These are phyloP conservation scores for Argyresthia albistria DNA, from an alignment of 2,888 invertebrate genomes.

Conservation along the genomic window DNA sequence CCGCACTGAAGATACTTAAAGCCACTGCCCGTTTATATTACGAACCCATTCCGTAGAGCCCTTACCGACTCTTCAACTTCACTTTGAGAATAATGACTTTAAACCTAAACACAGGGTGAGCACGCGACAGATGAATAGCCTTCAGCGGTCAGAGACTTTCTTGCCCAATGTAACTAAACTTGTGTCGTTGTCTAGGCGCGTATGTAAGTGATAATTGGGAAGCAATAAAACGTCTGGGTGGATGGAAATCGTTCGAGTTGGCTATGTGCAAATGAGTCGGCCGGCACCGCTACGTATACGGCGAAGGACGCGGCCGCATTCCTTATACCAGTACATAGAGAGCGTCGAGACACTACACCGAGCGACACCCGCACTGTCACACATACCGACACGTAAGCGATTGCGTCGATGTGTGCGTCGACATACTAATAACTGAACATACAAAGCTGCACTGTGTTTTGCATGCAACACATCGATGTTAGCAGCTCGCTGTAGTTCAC, in stretches of 20 bases:
- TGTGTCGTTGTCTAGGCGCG: conserved; percentile 14
- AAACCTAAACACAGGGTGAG: not conserved
- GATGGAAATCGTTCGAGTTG: conserved; percentile 34
- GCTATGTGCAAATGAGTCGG: conserved; percentile 64
- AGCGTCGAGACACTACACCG: conserved; percentile 27
- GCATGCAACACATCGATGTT: conserved; percentile 22
- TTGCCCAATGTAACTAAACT: no score
- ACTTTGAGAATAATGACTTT: conserved; percentile 1
- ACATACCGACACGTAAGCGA: conserved; percentile 48
- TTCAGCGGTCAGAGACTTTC: not conserved
- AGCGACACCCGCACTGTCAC: conserved; percentile 7
- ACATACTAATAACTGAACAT: conserved; percentile 34
- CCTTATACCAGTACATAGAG: conserved; percentile 48
- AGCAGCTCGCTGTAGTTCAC: conserved; percentile 30
- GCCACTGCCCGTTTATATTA: conserved; percentile 5
- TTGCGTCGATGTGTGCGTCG: conserved; percentile 22
- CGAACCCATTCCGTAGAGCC: conserved; percentile 2
- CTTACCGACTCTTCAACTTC: conserved; percentile 1
- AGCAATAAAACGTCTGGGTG: conserved; percentile 46
- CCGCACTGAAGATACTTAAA: conserved; percentile 1
- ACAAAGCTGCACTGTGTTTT: conserved; percentile 44
- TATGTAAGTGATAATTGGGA: conserved; percentile 50
- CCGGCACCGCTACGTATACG: conserved; percentile 26
- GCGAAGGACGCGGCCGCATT: conserved; percentile 71
- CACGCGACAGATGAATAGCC: conserved; percentile 13